Evolutionary conservation across 2,797 vertebrate species (phyloP), one percentile per base, ranked within the genome.

Genomic region (Vespertilio murinus): DNA sequence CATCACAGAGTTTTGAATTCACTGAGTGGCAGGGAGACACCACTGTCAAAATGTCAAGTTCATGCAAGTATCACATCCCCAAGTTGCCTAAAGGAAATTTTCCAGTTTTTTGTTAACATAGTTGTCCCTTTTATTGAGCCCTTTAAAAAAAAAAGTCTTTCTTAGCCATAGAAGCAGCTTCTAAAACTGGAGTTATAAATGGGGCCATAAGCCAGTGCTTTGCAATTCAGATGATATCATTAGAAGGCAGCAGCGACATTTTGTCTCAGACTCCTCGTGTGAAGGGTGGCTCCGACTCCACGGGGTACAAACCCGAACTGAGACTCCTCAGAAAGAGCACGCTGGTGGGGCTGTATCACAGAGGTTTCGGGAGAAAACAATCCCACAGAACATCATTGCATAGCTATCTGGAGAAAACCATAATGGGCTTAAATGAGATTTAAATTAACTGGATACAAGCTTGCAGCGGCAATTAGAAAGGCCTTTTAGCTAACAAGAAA

Each of bases 371-470:
- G 13, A 49, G 88, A 97, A 95, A 97, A 73, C 4, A 65, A 0
- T 42, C 79, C 42, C 52, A 90, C 84, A 38, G 3, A 90, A 90
- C 2, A 35, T 38, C 17, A 90, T 91, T 93, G 95, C 85, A 88
- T 49, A 92, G 33, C 92, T 86, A 92, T 22, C 38, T 75, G 93
- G 90, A 90, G 69, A 96, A 97, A 98, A 92, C 23, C 81, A 69
- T 96, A 95, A 96, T 52, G 47, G 82, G 78, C 33, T 95, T 80
- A 82, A 96, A 77, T 87, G 75, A 95, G 88, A 96, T 92, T 97
- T 97, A 97, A 98, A 97, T 96, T 94, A 98, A 96, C 88, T 91
- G 93, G 92, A 97, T 74, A 79, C 86, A 91, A 35, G 70, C 64
- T 96, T 91, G 78, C 78, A 87, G 70, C 93, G 54, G 94, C 81